These are phyloP conservation scores for Istiophorus platypterus DNA, from an alignment of 2,113 vertebrate species.

Conservation along the genomic window DNA sequence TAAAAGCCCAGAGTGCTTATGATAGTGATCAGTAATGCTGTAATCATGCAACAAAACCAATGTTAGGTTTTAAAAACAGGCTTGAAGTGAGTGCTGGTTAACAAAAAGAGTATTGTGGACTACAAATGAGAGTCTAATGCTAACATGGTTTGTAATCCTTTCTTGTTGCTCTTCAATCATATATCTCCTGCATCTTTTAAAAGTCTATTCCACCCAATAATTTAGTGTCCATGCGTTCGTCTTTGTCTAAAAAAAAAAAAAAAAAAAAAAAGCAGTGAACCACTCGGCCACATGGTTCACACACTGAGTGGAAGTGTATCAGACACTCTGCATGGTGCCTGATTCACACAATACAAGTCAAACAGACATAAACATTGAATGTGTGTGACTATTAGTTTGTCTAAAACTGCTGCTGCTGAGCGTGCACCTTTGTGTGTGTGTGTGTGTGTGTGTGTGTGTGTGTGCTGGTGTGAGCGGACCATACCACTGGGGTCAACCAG, in stretches of 20 bases:
- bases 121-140: slow-evolving; percentile 6
- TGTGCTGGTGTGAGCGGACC: slow-evolving; percentile 37
- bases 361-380: slow-evolving; percentile 54
- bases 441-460: slow-evolving; percentile 25
- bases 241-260: slow-evolving; percentile 25
- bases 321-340: slow-evolving; percentile 49
- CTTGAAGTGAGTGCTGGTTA: not conserved
- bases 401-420: not conserved
- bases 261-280: slow-evolving; percentile 18
- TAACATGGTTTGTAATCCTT: slow-evolving; percentile 27
- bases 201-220: slow-evolving; percentile 32
- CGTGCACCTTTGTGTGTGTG: not conserved
- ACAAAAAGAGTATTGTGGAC: slow-evolving; percentile 10
- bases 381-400: not conserved
- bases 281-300: slow-evolving; percentile 25
- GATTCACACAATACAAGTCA: slow-evolving; percentile 49
- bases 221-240: slow-evolving; percentile 32
- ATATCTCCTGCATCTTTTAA: slow-evolving; percentile 30
- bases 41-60: slow-evolving; percentile 26
- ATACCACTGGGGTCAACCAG: slow-evolving; percentile 75
- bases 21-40: slow-evolving; percentile 34
- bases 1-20: slow-evolving; percentile 3
- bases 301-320: slow-evolving; percentile 45
- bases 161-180: slow-evolving; percentile 37
- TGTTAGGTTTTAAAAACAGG: slow-evolving; percentile 6